These are phyloP conservation scores for Semibalanus balanoides DNA, from an alignment of 1,140 invertebrate species.

Conservation along the genomic window DNA sequence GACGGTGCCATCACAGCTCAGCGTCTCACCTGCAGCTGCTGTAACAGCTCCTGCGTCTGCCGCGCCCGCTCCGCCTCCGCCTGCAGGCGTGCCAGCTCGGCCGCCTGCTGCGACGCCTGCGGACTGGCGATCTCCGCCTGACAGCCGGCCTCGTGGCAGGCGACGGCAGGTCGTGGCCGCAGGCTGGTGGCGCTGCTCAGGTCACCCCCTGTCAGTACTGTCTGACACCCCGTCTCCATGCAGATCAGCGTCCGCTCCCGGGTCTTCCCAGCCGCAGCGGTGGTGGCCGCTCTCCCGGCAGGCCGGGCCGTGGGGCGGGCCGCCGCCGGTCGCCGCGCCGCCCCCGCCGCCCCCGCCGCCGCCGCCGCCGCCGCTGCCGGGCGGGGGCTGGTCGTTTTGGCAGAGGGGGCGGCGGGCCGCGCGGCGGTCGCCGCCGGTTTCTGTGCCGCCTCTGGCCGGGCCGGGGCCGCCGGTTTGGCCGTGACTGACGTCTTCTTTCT, in stretches of 20 bases:
- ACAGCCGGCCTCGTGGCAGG: conserved; percentile 11
- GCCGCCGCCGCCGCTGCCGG: too few species aligned
- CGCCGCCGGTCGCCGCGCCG: too few species aligned
- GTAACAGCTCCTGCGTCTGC: conserved; percentile 24
- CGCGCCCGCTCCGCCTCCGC: conserved; percentile 15
- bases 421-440: background rate
- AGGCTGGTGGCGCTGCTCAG: conserved; percentile 38
- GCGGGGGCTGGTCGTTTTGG: background rate
- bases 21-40: conserved; percentile 12
- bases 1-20: too few species aligned
- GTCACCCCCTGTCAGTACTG: conserved; percentile 50
- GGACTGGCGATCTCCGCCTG: conserved; percentile 12
- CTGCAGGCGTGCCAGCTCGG: conserved; percentile 18
- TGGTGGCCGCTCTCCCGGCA: conserved; percentile 24
- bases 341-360: too few species aligned
- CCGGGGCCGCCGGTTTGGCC: too few species aligned
- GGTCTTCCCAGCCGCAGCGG: conserved; percentile 36
- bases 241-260: conserved; percentile 51
- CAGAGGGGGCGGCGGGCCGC: too few species aligned
- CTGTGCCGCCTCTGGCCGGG: too few species aligned
- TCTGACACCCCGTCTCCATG: conserved; percentile 57
- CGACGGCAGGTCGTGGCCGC: conserved; percentile 38
- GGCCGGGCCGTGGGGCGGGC: too few species aligned
- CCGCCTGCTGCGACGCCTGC: conserved; percentile 15
- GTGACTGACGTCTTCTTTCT: background rate